Evolutionary conservation across 2,888 invertebrate genomes (phyloP).

Genomic region (Calliscelio sp.): DNA sequence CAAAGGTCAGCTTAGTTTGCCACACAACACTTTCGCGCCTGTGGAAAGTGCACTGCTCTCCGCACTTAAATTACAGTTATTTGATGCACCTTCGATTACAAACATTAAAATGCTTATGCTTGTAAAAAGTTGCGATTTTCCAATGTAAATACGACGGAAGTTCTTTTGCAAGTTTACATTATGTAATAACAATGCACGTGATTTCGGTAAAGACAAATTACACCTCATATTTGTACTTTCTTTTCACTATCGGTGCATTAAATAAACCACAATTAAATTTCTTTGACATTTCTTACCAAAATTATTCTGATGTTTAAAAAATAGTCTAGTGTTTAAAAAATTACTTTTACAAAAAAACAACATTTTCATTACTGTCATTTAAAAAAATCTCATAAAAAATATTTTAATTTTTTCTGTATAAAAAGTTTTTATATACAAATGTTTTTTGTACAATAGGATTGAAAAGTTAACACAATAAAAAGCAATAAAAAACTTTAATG

Average conservation of each 20-base stretch:
- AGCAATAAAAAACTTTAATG: too few relatives aligned
- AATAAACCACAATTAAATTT: too few relatives aligned
- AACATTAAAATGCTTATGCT: slow-evolving; percentile 37
- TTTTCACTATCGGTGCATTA: background rate
- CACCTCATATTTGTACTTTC: slow-evolving; percentile 38
- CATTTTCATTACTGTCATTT: too few relatives aligned
- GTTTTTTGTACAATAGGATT: too few relatives aligned
- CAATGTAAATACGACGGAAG: slow-evolving; percentile 57
- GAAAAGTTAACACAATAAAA: too few relatives aligned
- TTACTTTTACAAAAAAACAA: too few relatives aligned
- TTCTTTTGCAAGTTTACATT: slow-evolving; percentile 32
- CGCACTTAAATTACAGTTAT: slow-evolving; percentile 63
- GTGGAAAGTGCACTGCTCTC: slow-evolving; percentile 60
- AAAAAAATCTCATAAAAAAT: too few relatives aligned
- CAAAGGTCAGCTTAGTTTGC: slow-evolving; percentile 58
- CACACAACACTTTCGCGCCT: slow-evolving; percentile 54
- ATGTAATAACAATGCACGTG: slow-evolving; percentile 13
- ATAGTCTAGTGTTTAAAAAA: too few relatives aligned
- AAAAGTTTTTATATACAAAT: too few relatives aligned
- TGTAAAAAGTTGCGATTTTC: slow-evolving; percentile 42
- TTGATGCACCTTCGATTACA: slow-evolving; percentile 58
- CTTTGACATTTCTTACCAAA: too few relatives aligned
- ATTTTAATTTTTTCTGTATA: too few relatives aligned
- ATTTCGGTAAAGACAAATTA: slow-evolving; percentile 41
- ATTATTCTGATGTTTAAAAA: too few relatives aligned